A percentile compares a stretch with the other conserved stretches of the same genome.
phyloP scores from a whole-genome alignment of 2,888 invertebrate species.

The Stegophylla sp. region DNA sequence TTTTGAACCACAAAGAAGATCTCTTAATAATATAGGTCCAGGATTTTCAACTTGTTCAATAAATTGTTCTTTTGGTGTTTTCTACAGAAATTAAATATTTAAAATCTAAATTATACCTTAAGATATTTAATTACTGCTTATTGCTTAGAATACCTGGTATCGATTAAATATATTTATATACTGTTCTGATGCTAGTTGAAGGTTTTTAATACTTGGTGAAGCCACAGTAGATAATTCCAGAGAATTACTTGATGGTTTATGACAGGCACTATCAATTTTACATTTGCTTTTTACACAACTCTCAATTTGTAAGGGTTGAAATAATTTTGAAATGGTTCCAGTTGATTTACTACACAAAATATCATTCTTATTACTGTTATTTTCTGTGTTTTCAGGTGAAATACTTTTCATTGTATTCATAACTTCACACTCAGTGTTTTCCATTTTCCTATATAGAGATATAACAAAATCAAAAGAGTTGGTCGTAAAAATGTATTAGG shows the following conservation, averaged over 20 bases:
- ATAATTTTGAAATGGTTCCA: not conserved
- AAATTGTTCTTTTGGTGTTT: slow-evolving; percentile 1
- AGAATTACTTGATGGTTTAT: not conserved
- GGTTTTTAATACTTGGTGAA: not conserved
- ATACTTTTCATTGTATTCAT: not conserved
- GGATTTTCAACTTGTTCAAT: slow-evolving; percentile 39
- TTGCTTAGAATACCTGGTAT: slow-evolving; percentile 25
- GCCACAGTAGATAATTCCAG: not conserved
- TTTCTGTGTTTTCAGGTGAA: not conserved
- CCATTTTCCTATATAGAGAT: slow-evolving; percentile 13
- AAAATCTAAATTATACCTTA: not conserved
- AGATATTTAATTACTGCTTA: not conserved
- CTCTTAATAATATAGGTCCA: slow-evolving; percentile 35
- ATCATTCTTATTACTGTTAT: not conserved
- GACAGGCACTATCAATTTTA: not conserved
- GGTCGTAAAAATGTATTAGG: not conserved
- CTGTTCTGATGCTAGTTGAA: not conserved
- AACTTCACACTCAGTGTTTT: not conserved
- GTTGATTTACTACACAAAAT: too few relatives aligned
- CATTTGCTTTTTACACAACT: not conserved
- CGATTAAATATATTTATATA: slow-evolving; percentile 53
- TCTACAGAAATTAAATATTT: not conserved
- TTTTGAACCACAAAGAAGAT: slow-evolving; percentile 52
- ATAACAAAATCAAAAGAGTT: not conserved
- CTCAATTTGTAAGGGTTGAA: not conserved